These are phyloP conservation scores for Aleiodes sp. DNA, from an alignment of 1,140 invertebrate genomes.

Conservation along the genomic window DNA sequence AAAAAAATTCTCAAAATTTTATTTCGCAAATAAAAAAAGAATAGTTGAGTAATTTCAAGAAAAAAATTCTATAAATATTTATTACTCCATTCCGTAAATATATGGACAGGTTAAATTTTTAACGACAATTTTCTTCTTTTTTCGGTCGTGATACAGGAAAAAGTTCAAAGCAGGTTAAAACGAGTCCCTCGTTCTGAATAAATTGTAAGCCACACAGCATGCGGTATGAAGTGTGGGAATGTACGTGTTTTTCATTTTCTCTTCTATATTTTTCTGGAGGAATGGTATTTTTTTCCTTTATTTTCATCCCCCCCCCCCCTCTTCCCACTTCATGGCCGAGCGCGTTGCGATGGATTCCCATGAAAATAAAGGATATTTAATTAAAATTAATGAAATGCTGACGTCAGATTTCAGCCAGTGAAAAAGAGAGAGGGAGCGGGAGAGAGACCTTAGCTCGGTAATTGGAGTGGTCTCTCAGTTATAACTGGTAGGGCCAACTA, in stretches of 20 bases:
- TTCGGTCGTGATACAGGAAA: neutral
- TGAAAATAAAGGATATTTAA: slow-evolving; percentile 54
- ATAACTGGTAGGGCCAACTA: slow-evolving; percentile 11
- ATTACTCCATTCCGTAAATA: neutral
- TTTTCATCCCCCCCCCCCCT: neutral
- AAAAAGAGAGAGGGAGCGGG: slow-evolving; percentile 21
- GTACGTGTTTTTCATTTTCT: neutral
- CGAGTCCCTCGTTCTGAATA: slow-evolving; percentile 1
- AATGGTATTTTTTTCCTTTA: neutral
- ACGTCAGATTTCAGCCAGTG: slow-evolving; percentile 38
- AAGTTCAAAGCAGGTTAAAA: slow-evolving; percentile 9
- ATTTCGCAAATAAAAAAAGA: no score
- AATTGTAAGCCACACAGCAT: neutral
- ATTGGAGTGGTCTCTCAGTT: slow-evolving; percentile 51
- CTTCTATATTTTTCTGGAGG: slow-evolving; percentile 9
- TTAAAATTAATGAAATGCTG: slow-evolving; percentile 59
- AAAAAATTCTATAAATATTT: neutral
- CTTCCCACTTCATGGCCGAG: slow-evolving; percentile 16
- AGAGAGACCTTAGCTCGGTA: slow-evolving; percentile 40
- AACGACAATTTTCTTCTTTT: neutral
- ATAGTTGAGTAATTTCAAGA: no score
- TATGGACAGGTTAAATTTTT: neutral
- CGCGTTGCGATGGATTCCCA: slow-evolving; percentile 30
- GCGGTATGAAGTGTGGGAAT: neutral
- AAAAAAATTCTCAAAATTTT: no score